phyloP scores from a whole-genome alignment of 1,140 invertebrate species.

The Prorops nasuta region DNA sequence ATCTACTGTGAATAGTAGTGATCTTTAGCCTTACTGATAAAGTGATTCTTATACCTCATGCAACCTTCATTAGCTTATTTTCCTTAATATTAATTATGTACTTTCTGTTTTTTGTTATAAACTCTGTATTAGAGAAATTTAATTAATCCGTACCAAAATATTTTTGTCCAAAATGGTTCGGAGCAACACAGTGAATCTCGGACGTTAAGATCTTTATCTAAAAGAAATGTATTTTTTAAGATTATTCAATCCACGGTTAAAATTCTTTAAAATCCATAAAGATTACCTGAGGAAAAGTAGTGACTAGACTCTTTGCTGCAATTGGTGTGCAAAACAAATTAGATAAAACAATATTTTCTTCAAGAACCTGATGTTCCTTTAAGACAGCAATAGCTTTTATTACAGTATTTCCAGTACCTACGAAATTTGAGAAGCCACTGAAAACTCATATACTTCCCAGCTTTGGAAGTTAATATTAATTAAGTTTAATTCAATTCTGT shows the following conservation, averaged over 20 bases:
- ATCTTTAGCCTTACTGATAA: too few species aligned
- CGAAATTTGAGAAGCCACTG: conserved; percentile 6
- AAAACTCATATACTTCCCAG: background rate
- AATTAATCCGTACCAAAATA: conserved; percentile 96
- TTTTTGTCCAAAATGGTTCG: conserved; percentile 97
- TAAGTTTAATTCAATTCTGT: background rate
- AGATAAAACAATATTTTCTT: conserved; percentile 92
- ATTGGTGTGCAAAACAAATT: conserved; percentile 95
- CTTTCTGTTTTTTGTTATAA: background rate
- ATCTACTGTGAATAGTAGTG: too few species aligned
- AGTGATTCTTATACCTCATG: background rate
- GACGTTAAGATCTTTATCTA: conserved; percentile 93
- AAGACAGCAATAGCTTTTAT: conserved; percentile 90
- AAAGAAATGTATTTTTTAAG: conserved; percentile 32
- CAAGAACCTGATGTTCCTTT: conserved; percentile 88
- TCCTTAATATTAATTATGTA: background rate
- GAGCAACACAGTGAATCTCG: conserved; percentile 91
- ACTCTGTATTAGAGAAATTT: conserved; percentile 28
- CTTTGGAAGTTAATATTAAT: background rate
- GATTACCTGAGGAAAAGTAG: conserved; percentile 79
- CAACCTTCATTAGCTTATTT: background rate
- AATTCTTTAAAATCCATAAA: conserved; percentile 9
- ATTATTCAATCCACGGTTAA: background rate
- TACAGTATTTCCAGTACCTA: conserved; percentile 90
- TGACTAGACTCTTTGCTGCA: conserved; percentile 82